Conservation (phyloP, 2,888 invertebrate genomes). For the Capitulum mitella region DNA sequence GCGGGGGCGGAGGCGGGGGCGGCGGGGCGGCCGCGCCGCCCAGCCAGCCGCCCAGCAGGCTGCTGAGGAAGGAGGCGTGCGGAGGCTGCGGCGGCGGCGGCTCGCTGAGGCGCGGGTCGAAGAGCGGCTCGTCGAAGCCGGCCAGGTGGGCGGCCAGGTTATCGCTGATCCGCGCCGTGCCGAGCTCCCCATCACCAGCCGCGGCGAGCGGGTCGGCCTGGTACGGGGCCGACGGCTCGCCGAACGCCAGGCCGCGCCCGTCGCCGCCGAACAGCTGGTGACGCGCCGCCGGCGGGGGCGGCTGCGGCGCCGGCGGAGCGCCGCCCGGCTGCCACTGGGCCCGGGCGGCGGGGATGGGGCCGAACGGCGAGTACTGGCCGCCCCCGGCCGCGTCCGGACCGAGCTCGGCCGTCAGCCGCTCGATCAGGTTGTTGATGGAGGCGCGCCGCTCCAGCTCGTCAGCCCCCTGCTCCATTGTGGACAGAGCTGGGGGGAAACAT, state of each 20-base stretch:
- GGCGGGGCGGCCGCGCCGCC: neutral
- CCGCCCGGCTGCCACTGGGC: neutral
- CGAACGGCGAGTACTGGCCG: constrained; percentile 5
- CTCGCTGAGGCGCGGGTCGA: neutral
- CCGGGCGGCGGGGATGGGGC: neutral
- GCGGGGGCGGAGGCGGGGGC: neutral
- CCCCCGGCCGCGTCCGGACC: neutral
- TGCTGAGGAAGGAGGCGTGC: neutral
- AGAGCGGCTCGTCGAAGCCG: constrained; percentile 11
- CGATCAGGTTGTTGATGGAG: constrained; percentile 15
- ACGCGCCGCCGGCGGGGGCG: neutral
- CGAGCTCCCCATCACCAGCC: neutral
- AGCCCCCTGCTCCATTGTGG: neutral
- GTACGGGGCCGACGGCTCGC: neutral
- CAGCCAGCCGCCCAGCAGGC: neutral
- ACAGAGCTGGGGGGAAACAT: no score
- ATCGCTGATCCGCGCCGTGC: neutral
- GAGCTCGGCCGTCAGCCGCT: neutral
- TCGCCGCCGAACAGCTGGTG: neutral
- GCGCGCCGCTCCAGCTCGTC: constrained; percentile 11
- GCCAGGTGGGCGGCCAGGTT: constrained; percentile 17
- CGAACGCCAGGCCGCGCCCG: neutral
- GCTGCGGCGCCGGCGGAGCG: neutral
- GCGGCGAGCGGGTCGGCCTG: neutral
- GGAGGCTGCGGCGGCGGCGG: constrained; percentile 15